Base-by-base conservation (phyloP, 2,113 vertebrate species). In the Myotis davidii region DNA sequence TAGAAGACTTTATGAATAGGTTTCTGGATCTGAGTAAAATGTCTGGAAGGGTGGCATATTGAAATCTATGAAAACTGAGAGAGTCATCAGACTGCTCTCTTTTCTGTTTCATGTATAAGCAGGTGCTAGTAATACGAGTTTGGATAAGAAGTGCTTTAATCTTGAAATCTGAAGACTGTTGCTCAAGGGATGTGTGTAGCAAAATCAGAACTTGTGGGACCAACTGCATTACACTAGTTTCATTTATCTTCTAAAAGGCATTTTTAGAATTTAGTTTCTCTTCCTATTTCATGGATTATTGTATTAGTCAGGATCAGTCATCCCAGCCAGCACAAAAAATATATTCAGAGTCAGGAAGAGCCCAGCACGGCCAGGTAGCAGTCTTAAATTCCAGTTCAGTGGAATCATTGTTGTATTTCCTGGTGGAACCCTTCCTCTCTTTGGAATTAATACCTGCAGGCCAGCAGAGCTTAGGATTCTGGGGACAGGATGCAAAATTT, bases 41-140 rank as follows among this genome's bases (percentile, higher is more conserved):
- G 32, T 64, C 50, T 85, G 32, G 4, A 76, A 78, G 17, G 11
- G 5, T 37, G 16, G 9, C 8, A n/a, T 82, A 8, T 48, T 65
- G 18, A 90, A 52, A 79, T 79, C 18, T 93, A 59, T 93, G 65
- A 45, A 93, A 86, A 72, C 5, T 59, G 9, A 54, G 54, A 65
- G 21, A 12, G n/a, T 79, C n/a, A 81, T 95, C 20, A 88, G 9
- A 34, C 9, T 79, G 50, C 7, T 83, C 5, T 32, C 1, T 64
- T 78, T 89, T 72, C 10, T 89, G 2, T 84, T 90, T 93, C 42
- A 54, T 59, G 86, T 16, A 70, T 65, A 85, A 84, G 92, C 50
- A 94, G n/a, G 9, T 85, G 11, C 34, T 23, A 20, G 0, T 45
- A 11, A 29, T 54, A 70, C 17, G 25, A 95, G 10, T 0, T 17